phyloP scores from a whole-genome alignment of 2,113 vertebrate species.

The Pardalotus punctatus region DNA sequence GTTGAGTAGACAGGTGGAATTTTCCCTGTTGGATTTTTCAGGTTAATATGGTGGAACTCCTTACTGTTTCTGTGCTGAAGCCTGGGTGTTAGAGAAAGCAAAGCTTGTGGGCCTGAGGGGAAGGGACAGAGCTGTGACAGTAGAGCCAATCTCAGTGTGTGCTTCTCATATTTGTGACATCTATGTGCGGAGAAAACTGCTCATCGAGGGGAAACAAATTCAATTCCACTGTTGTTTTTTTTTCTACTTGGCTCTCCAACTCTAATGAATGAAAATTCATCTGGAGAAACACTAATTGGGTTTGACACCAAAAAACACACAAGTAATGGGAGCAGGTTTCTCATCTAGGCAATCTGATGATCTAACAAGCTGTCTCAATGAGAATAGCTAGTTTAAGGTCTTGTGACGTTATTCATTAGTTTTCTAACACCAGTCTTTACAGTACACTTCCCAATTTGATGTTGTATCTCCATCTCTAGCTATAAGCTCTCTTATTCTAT shows the following conservation, averaged over 20 bases:
- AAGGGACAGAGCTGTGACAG: not conserved
- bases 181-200: not conserved
- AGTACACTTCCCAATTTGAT: conserved; percentile 9
- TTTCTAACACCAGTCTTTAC: conserved; percentile 42
- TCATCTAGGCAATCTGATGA: conserved; percentile 27
- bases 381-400: conserved; percentile 58
- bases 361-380: conserved; percentile 49
- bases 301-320: conserved; percentile 2
- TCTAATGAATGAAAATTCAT: conserved; percentile 39
- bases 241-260: not conserved
- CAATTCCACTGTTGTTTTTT: not conserved
- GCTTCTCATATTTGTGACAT: not conserved
- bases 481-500: conserved; percentile 9
- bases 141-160: not conserved
- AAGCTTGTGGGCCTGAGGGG: not conserved
- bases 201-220: not conserved
- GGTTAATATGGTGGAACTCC: not conserved
- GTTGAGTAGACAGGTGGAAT: not conserved
- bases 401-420: conserved; percentile 53
- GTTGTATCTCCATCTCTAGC: not conserved
- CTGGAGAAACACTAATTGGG: not conserved
- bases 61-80: not conserved
- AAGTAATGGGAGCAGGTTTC: conserved; percentile 52
- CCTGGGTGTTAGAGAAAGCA: not conserved
- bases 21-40: not conserved